A percentile compares a stretch with the other conserved stretches of the same genome.
Conservation (phyloP, 2,888 invertebrate species). For the Cancer borealis region DNA sequence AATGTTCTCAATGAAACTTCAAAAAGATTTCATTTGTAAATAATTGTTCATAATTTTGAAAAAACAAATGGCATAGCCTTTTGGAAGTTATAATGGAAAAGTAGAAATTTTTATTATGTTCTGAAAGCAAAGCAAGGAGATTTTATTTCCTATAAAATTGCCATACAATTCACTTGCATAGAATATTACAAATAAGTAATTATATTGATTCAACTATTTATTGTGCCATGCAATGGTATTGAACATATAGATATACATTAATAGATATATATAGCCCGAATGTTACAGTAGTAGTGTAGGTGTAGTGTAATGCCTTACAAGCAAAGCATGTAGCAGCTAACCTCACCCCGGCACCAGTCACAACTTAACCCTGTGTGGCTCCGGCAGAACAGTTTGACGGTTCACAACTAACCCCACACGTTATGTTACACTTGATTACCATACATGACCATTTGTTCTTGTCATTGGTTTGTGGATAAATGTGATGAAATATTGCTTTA, state of each 20-base stretch:
- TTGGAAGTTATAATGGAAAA: not conserved
- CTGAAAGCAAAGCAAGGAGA: not conserved
- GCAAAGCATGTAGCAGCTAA: constrained; percentile 23
- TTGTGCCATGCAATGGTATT: constrained; percentile 15
- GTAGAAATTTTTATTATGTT: not conserved
- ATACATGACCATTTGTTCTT: not conserved
- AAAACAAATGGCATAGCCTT: not conserved
- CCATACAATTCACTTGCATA: not conserved
- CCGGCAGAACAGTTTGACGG: not conserved
- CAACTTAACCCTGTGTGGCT: not conserved
- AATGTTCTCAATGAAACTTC: not conserved
- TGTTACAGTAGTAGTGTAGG: constrained; percentile 27
- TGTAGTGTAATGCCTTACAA: constrained; percentile 31
- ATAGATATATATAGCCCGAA: not conserved
- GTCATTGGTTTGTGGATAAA: not conserved
- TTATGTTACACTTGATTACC: constrained; percentile 19
- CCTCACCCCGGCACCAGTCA: not conserved
- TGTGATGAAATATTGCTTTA: not conserved
- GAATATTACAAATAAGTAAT: not conserved
- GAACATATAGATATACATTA: constrained; percentile 35
- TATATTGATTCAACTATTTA: constrained; percentile 11
- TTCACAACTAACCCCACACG: constrained; percentile 5
- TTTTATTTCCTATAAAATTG: not conserved
- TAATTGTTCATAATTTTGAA: not conserved
- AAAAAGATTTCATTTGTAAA: not conserved